Percentiles rank a stretch among this genome's conserved stretches.
Evolutionary conservation across 2,113 vertebrate genomes (phyloP).

Genomic region (Equus przewalskii): DNA sequence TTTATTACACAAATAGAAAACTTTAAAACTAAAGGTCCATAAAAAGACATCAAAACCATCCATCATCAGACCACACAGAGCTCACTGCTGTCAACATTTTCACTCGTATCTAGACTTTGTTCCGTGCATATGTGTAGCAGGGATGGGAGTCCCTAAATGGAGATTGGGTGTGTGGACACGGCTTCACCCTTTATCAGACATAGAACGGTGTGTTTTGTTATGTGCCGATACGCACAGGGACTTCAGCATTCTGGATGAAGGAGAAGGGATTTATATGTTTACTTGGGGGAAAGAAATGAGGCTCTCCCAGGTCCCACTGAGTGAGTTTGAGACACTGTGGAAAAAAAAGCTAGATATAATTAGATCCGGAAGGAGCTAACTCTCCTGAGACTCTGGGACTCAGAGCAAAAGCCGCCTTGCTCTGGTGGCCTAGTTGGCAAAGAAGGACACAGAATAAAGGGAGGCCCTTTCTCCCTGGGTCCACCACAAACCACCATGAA

Average conservation of each 20-base stretch:
- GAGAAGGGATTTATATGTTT: neutral
- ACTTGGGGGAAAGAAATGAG: neutral
- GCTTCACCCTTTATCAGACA: neutral
- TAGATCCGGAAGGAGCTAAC: neutral
- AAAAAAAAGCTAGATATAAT: neutral
- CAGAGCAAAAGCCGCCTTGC: neutral
- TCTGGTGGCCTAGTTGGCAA: neutral
- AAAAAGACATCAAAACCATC: neutral
- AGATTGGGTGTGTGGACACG: neutral
- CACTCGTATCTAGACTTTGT: neutral
- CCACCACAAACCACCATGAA: neutral
- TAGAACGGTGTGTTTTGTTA: neutral
- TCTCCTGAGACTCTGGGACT: neutral
- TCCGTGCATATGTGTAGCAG: neutral
- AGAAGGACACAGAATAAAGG: neutral
- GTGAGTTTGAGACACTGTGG: neutral
- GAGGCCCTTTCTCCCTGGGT: neutral
- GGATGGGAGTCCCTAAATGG: neutral
- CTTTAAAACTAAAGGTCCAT: neutral
- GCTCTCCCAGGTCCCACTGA: neutral
- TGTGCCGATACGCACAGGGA: neutral
- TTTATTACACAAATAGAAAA: neutral
- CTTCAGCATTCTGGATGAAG: neutral
- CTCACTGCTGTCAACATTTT: neutral
- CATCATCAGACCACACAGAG: neutral